A percentile compares a stretch with the other conserved stretches of the same genome.
phyloP scores from a whole-genome alignment of 2,113 vertebrate species.

The Macquaria australasica region DNA sequence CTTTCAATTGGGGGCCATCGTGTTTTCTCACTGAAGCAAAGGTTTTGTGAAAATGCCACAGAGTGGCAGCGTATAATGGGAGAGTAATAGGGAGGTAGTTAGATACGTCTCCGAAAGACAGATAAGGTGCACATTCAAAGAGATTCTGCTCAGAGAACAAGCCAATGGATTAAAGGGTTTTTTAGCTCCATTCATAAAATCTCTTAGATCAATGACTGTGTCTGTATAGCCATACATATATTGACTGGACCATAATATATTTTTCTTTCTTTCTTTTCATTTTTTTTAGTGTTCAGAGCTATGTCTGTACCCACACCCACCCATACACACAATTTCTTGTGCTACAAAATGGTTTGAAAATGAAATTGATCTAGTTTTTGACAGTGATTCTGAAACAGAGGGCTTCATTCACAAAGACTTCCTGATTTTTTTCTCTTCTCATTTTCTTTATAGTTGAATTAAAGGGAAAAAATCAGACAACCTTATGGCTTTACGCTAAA shows the following conservation, averaged over 20 bases:
- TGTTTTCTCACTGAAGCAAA: slow-evolving; percentile 75
- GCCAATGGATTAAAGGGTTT: slow-evolving; percentile 22
- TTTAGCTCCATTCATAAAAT: slow-evolving; percentile 11
- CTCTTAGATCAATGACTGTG: not conserved
- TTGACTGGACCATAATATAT: not conserved
- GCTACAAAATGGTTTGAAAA: too few species aligned
- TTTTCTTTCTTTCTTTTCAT: not conserved
- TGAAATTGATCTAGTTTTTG: not conserved
- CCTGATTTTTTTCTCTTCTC: not conserved
- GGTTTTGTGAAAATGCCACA: slow-evolving; percentile 82
- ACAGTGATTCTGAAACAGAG: not conserved
- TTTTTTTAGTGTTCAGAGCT: not conserved
- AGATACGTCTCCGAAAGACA: slow-evolving; percentile 63
- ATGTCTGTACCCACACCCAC: not conserved
- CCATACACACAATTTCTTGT: not conserved
- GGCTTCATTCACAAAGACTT: not conserved
- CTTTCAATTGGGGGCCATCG: slow-evolving; percentile 80
- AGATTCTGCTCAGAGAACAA: slow-evolving; percentile 27
- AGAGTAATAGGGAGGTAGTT: slow-evolving; percentile 71
- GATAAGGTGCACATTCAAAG: slow-evolving; percentile 48
- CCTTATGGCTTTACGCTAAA: not conserved
- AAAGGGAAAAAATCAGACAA: not conserved
- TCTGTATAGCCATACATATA: not conserved
- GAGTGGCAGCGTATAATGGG: slow-evolving; percentile 72
- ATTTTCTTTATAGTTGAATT: not conserved